These are phyloP conservation scores for Drosophila monieri DNA, from an alignment of 2,888 invertebrate genomes.

Conservation along the genomic window DNA sequence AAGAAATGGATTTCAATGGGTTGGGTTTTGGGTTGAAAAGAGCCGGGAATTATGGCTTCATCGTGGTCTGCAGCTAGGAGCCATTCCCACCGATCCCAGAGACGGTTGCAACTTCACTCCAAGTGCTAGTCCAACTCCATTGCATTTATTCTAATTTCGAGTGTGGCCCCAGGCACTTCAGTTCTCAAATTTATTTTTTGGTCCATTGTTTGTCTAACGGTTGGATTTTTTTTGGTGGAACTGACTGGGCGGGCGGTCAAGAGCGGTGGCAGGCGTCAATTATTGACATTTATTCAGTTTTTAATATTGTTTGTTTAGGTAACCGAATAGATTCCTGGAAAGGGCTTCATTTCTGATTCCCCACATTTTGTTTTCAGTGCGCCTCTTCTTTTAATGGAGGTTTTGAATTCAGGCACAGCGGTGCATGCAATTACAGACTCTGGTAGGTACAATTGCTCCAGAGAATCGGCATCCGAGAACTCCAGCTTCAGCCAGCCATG, in stretches of 20 bases:
- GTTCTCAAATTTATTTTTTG: slow-evolving; percentile 8
- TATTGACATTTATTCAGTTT: slow-evolving; percentile 72
- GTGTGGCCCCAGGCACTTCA: slow-evolving; percentile 40
- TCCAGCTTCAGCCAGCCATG: slow-evolving; percentile 68
- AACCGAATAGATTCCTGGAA: slow-evolving; percentile 36
- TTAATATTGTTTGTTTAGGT: slow-evolving; percentile 62
- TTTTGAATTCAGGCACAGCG: slow-evolving; percentile 38
- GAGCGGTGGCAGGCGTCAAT: slow-evolving; percentile 49
- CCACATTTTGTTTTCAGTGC: slow-evolving; percentile 32
- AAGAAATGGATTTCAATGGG: slow-evolving; percentile 28
- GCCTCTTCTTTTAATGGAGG: slow-evolving; percentile 16
- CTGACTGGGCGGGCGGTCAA: slow-evolving; percentile 8
- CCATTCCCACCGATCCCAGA: slow-evolving; percentile 48
- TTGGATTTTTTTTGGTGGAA: slow-evolving; percentile 15
- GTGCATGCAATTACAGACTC: slow-evolving; percentile 74
- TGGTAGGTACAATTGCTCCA: slow-evolving; percentile 72
- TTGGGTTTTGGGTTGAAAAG: slow-evolving; percentile 8
- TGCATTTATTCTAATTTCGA: slow-evolving; percentile 75
- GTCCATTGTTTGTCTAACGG: slow-evolving; percentile 65
- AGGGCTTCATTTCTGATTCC: background rate
- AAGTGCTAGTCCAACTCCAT: slow-evolving; percentile 23
- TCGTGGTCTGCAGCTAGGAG: slow-evolving; percentile 54
- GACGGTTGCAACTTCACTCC: background rate
- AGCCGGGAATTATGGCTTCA: slow-evolving; percentile 75
- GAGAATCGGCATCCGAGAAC: slow-evolving; percentile 64